phyloP scores from a whole-genome alignment of 2,113 vertebrate species.

The Pungitius pungitius region DNA sequence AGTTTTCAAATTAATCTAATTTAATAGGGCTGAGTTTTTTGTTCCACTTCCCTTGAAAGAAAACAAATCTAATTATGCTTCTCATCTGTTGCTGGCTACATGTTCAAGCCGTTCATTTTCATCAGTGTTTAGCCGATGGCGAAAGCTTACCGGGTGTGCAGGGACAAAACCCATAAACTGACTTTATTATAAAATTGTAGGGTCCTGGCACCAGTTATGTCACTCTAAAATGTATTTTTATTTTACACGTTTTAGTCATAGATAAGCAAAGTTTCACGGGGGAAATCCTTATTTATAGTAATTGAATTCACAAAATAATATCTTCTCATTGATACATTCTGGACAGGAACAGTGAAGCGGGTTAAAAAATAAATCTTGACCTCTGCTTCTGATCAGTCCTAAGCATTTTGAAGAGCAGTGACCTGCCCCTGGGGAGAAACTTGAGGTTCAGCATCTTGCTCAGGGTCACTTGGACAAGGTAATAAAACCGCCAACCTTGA shows the following conservation, averaged over 20 bases:
- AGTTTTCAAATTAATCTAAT: conserved; percentile 29
- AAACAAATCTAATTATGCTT: conserved; percentile 7
- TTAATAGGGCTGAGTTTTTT: conserved; percentile 21
- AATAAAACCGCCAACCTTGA: background rate
- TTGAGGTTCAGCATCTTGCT: background rate
- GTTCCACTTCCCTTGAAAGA: conserved; percentile 21
- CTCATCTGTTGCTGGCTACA: conserved; percentile 12
- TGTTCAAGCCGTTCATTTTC: conserved; percentile 16
- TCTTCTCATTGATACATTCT: background rate
- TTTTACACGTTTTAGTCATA: background rate
- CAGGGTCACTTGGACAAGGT: background rate
- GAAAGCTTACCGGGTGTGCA: background rate
- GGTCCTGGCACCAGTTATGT: background rate
- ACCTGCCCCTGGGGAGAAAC: background rate
- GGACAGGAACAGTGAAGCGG: background rate
- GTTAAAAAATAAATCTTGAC: background rate
- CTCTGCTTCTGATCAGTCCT: background rate
- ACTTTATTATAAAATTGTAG: background rate
- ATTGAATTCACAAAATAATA: background rate
- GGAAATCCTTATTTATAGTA: conserved; percentile 1
- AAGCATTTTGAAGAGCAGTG: background rate
- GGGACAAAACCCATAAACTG: background rate
- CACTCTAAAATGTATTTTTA: background rate
- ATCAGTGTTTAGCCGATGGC: background rate
- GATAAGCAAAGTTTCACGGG: background rate